Conservation (phyloP, 2,113 vertebrate genomes). For the Notiomystis cincta region DNA sequence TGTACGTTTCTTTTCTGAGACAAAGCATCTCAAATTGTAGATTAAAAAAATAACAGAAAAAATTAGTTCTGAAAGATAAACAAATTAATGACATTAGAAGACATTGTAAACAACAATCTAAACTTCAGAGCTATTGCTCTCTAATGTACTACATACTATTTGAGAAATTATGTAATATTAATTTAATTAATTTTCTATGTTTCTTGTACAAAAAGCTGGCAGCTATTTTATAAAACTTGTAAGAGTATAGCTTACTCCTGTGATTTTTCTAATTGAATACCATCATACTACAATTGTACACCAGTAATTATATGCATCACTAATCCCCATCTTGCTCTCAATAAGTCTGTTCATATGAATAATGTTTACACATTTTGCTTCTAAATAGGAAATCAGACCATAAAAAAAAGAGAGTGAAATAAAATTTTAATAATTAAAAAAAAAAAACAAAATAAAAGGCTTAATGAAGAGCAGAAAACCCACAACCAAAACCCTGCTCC, state of each 20-base stretch:
- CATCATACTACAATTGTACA: not conserved
- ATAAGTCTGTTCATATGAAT: not conserved
- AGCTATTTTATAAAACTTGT: not conserved
- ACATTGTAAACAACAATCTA: not conserved
- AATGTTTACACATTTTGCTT: not conserved
- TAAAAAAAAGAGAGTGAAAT: not conserved
- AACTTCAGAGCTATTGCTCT: not conserved
- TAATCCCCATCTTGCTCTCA: not conserved
- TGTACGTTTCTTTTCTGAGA: fast-evolving
- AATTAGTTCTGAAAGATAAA: not conserved
- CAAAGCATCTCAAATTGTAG: not conserved
- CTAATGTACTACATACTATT: not conserved
- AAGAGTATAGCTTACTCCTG: not conserved
- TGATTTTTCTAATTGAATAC: not conserved
- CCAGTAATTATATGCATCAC: not conserved
- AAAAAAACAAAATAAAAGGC: not conserved
- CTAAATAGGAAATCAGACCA: not conserved
- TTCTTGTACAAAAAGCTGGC: not conserved
- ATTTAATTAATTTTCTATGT: not conserved
- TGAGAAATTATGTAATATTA: not conserved
- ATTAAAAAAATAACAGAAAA: not conserved
- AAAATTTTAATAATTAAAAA: not conserved
- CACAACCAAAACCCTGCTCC: not conserved
- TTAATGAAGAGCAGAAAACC: not conserved
- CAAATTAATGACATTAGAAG: not conserved